Evolutionary conservation across 53 echinoderm and acorn worm species (phyloP).

Genomic region (Hippasteria phrygiana): DNA sequence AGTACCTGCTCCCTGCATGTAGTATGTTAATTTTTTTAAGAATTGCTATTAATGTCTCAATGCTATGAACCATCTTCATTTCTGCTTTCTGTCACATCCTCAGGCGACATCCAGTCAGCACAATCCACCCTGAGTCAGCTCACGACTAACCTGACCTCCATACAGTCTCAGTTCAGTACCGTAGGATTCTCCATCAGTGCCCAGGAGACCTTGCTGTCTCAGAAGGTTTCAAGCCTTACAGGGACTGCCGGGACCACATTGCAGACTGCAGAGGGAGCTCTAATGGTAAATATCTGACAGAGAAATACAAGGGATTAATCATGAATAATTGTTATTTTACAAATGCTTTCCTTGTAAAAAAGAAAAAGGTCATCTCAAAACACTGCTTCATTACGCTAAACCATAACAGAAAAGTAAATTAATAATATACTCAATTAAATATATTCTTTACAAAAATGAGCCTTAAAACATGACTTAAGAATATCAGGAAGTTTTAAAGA

Average conservation of each 20-base stretch:
- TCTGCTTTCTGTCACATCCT: neutral
- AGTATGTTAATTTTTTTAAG: neutral
- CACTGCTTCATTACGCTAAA: too few species aligned
- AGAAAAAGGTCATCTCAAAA: too few species aligned
- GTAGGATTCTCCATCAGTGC: constrained; percentile 24
- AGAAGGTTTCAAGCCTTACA: constrained; percentile 57
- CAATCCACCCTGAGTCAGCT: constrained; percentile 49
- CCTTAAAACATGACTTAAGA: too few species aligned
- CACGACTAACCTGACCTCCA: constrained; percentile 48
- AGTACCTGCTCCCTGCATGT: neutral
- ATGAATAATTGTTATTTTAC: too few species aligned
- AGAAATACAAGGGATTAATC: too few species aligned
- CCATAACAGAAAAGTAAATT: too few species aligned
- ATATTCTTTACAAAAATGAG: too few species aligned
- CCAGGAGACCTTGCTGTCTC: constrained; percentile 19
- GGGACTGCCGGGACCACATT: constrained; percentile 55
- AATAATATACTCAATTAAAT: too few species aligned
- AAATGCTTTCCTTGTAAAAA: too few species aligned
- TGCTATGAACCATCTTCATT: neutral
- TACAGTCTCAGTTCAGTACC: constrained; percentile 44
- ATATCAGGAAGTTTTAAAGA: too few species aligned
- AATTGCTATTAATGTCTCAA: neutral
- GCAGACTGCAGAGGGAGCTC: constrained; percentile 52
- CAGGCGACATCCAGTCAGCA: constrained; percentile 77
- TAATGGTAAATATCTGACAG: constrained; percentile 84